phyloP scores from a whole-genome alignment of 2,888 invertebrate genomes.

The Anthrax anthrax region DNA sequence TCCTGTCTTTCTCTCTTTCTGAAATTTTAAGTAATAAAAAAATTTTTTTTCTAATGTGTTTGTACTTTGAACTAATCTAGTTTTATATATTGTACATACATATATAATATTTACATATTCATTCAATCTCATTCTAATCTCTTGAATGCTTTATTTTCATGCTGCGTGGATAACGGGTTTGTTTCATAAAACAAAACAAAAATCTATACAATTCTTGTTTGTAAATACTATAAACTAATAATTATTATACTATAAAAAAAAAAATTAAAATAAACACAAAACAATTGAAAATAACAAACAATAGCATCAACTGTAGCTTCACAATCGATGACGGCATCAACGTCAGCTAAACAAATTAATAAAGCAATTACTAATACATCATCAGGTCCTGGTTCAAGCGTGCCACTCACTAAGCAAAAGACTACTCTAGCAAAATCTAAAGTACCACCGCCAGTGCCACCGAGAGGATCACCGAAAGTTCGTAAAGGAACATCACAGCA shows the following conservation, averaged over 20 bases:
- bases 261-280: too few relatives aligned
- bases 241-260: too few relatives aligned
- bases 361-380: conserved; percentile 18
- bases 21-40: too few relatives aligned
- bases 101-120: not conserved
- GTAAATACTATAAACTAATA: too few relatives aligned
- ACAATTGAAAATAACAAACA: too few relatives aligned
- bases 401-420: conserved; percentile 44
- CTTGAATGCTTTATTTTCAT: not conserved
- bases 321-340: conserved; percentile 40
- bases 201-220: too few relatives aligned
- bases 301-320: conserved; percentile 21
- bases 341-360: conserved; percentile 35
- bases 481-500: conserved; percentile 28
- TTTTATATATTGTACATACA: too few relatives aligned
- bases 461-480: conserved; percentile 60
- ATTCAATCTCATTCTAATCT: not conserved
- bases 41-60: too few relatives aligned
- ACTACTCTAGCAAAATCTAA: conserved; percentile 50
- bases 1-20: not conserved
- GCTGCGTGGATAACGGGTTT: not conserved
- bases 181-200: too few relatives aligned
- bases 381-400: not conserved
- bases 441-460: conserved; percentile 79
- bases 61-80: too few relatives aligned